Percentiles rank a stretch among this genome's conserved stretches.
Evolutionary conservation across 2,888 invertebrate genomes (phyloP).

Genomic region (Incurvaria masculella): DNA sequence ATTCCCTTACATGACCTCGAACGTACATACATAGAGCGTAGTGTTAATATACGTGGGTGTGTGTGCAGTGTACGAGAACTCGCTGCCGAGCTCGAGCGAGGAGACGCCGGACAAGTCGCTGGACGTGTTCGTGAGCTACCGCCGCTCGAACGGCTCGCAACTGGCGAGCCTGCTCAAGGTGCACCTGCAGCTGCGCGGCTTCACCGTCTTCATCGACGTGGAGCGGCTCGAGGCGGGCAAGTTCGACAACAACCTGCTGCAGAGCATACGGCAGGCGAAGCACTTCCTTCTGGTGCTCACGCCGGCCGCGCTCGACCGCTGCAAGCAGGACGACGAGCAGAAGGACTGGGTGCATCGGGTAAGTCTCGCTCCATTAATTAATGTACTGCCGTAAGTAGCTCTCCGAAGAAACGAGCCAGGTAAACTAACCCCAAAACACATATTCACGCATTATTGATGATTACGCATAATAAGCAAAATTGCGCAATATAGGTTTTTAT

Average conservation of each 20-base stretch:
- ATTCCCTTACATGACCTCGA: too few relatives aligned
- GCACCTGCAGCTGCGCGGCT: slow-evolving; percentile 92
- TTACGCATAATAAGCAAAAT: too few relatives aligned
- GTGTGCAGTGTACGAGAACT: slow-evolving; percentile 62
- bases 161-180: slow-evolving; percentile 94
- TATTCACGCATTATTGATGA: too few relatives aligned
- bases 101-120: slow-evolving; percentile 85
- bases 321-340: slow-evolving; percentile 86
- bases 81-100: slow-evolving; percentile 63
- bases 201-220: slow-evolving; percentile 97
- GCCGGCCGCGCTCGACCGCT: slow-evolving; percentile 91
- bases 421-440: too few relatives aligned
- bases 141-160: slow-evolving; percentile 96
- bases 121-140: slow-evolving; percentile 97
- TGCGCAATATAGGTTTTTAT: too few relatives aligned
- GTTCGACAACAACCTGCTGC: slow-evolving; percentile 95
- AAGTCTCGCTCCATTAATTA: slow-evolving; percentile 31
- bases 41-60: too few relatives aligned
- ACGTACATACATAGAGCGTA: too few relatives aligned
- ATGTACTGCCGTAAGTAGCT: too few relatives aligned
- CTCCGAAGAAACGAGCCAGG: too few relatives aligned
- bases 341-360: slow-evolving; percentile 99
- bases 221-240: slow-evolving; percentile 97
- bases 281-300: slow-evolving; percentile 96
- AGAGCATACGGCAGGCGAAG: slow-evolving; percentile 95